Percentiles rank a stretch among this genome's conserved stretches.
phyloP scores from a whole-genome alignment of 2,113 vertebrate genomes.

The Pterocles burchelli region DNA sequence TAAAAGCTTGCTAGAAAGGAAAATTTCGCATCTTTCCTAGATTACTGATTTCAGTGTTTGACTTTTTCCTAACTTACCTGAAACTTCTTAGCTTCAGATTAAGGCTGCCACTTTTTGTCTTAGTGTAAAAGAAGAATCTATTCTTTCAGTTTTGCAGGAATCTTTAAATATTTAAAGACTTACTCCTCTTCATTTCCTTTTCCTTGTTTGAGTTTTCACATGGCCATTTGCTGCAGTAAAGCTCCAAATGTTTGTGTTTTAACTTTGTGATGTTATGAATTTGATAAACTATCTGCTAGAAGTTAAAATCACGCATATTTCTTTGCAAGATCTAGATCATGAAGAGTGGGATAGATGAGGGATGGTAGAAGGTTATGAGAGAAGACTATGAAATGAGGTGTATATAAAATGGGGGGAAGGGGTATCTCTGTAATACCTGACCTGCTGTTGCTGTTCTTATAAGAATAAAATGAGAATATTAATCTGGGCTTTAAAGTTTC shows the following conservation, averaged over 20 bases:
- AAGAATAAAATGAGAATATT: constrained; percentile 23
- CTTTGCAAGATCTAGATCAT: neutral
- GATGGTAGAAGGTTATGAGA: neutral
- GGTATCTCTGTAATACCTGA: neutral
- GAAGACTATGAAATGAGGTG: neutral
- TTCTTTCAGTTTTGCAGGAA: neutral
- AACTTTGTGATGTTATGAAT: neutral
- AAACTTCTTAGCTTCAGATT: neutral
- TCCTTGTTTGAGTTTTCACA: neutral
- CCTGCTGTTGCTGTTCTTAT: neutral
- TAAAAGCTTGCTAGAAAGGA: neutral
- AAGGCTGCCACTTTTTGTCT: neutral
- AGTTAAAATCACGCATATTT: neutral
- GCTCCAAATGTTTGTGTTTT: neutral
- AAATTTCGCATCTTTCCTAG: neutral
- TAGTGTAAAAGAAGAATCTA: neutral
- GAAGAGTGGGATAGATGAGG: neutral
- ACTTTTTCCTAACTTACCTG: neutral
- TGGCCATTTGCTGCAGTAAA: neutral
- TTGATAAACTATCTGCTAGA: neutral
- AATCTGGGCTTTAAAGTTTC: neutral
- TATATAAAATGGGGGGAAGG: neutral
- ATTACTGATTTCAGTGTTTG: neutral
- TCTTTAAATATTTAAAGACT: neutral
- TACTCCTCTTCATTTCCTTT: neutral